A percentile compares a stretch with the other conserved stretches of the same genome.
phyloP scores from a whole-genome alignment of 2,888 invertebrate genomes.

The Orthonychiurus folsomi region DNA sequence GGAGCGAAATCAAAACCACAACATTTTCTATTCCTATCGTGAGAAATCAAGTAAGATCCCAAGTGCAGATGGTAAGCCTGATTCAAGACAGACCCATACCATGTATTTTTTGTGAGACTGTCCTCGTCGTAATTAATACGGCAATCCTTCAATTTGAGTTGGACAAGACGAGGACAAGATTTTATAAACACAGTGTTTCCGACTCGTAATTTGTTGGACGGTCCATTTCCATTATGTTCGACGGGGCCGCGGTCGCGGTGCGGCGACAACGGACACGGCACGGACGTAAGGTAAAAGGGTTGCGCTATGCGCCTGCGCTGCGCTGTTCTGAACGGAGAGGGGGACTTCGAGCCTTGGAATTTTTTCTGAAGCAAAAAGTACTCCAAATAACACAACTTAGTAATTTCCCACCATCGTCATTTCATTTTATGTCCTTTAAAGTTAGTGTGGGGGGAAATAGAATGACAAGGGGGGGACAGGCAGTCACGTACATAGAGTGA shows the following conservation, averaged over 20 bases:
- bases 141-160: too few relatives aligned
- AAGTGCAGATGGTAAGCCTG: too few relatives aligned
- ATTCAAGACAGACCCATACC: too few relatives aligned
- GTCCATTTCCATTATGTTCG: neutral
- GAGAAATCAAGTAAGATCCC: too few relatives aligned
- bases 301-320: too few relatives aligned
- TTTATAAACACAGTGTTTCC: neutral
- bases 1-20: too few relatives aligned
- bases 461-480: too few relatives aligned
- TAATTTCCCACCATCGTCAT: neutral
- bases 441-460: too few relatives aligned
- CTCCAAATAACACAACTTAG: neutral
- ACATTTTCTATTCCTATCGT: too few relatives aligned
- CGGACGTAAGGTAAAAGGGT: constrained; percentile 1
- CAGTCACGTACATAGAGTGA: constrained; percentile 5
- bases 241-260: too few relatives aligned
- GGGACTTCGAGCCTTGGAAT: neutral
- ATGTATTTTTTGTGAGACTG: too few relatives aligned
- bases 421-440: neutral
- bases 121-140: neutral
- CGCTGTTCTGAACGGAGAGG: too few relatives aligned
- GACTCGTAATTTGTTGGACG: neutral
- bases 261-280: neutral
- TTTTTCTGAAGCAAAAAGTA: neutral
- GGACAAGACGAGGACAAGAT: neutral